phyloP scores from a whole-genome alignment of 2,797 vertebrate genomes.

The Pangasius djambal region DNA sequence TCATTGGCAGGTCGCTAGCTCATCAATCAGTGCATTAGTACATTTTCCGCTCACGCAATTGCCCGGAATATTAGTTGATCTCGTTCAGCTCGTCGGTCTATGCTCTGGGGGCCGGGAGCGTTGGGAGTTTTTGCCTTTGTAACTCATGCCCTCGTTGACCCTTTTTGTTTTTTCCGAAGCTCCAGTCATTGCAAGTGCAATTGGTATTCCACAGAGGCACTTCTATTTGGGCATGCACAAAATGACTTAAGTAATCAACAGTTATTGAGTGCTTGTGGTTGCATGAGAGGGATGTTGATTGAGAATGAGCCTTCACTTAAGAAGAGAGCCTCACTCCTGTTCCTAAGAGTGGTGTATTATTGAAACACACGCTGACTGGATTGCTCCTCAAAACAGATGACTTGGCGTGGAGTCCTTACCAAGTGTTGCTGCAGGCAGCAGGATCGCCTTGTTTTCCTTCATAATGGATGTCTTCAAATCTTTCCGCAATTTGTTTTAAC shows the following conservation, averaged over 20 bases:
- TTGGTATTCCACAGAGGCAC: conserved; percentile 50
- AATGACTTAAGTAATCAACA: conserved; percentile 59
- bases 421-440: conserved; percentile 28
- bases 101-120: conserved; percentile 3
- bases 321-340: conserved; percentile 49
- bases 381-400: conserved; percentile 57
- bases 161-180: conserved; percentile 27
- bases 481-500: conserved; percentile 28
- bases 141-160: conserved; percentile 30
- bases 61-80: conserved; percentile 46
- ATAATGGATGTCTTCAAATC: conserved; percentile 17
- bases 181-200: background rate
- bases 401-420: conserved; percentile 46
- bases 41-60: conserved; percentile 41
- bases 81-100: conserved; percentile 14
- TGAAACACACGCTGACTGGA: conserved; percentile 45
- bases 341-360: conserved; percentile 54
- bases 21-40: conserved; percentile 58
- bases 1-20: conserved; percentile 52
- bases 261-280: conserved; percentile 59
- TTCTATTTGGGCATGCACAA: conserved; percentile 49
- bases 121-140: conserved; percentile 38
- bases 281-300: conserved; percentile 59
- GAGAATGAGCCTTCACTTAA: conserved; percentile 59
- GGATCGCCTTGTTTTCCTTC: conserved; percentile 49